Evolutionary conservation across 2,888 invertebrate genomes (phyloP).

Genomic region (Hyposoter dolosus): DNA sequence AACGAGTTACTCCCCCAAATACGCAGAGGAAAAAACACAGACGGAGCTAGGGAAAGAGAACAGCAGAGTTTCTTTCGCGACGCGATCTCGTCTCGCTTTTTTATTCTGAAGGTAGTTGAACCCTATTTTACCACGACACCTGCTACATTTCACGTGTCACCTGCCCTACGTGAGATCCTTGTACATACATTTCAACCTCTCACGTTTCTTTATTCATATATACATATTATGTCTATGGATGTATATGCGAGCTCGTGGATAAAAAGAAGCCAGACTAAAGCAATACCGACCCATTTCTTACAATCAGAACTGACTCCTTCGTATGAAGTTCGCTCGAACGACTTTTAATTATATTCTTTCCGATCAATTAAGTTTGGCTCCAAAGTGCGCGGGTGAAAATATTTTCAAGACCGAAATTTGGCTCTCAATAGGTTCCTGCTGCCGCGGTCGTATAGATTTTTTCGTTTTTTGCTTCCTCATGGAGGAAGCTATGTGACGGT

Average conservation of each 20-base stretch:
- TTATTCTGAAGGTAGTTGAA: slow-evolving; percentile 46
- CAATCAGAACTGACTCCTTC: slow-evolving; percentile 51
- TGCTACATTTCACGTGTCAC: slow-evolving; percentile 43
- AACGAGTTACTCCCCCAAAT: slow-evolving; percentile 29
- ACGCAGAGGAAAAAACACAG: neutral
- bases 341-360: slow-evolving; percentile 8
- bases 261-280: slow-evolving; percentile 53
- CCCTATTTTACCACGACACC: slow-evolving; percentile 46
- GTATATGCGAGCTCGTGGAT: neutral
- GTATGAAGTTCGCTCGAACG: neutral
- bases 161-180: neutral
- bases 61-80: slow-evolving; percentile 25
- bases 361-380: neutral
- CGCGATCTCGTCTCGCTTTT: slow-evolving; percentile 25
- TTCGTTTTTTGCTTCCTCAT: too few relatives aligned
- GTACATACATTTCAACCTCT: slow-evolving; percentile 3
- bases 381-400: neutral
- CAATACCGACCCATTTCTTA: slow-evolving; percentile 36
- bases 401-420: neutral
- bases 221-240: neutral
- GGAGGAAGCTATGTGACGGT: too few relatives aligned
- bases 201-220: neutral
- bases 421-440: neutral
- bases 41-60: neutral
- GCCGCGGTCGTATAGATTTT: neutral